These are phyloP conservation scores for Geotria australis DNA, from an alignment of 2,797 vertebrate species.

Conservation along the genomic window DNA sequence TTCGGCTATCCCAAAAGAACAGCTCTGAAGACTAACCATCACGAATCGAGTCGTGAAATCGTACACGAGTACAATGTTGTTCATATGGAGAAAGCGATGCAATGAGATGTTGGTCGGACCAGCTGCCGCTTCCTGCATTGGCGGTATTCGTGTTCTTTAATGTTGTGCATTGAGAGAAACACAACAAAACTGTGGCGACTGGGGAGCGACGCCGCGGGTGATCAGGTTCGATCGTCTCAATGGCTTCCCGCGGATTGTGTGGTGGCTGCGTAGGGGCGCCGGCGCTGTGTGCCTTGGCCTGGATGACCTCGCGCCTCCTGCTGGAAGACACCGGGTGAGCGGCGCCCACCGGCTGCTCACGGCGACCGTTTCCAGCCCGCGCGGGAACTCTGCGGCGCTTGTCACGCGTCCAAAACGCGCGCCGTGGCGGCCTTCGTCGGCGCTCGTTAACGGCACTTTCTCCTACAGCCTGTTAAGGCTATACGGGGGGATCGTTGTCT, in stretches of 20 bases:
- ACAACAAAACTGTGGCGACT: background rate
- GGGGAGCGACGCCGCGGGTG: background rate
- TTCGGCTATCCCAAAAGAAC: too few relatives aligned
- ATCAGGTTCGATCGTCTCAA: background rate
- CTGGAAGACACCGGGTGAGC: constrained; percentile 50
- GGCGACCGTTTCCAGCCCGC: background rate
- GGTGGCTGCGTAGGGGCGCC: constrained; percentile 23
- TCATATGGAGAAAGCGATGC: too few relatives aligned
- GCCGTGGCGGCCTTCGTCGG: too few relatives aligned
- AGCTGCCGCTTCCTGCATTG: too few relatives aligned
- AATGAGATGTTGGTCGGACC: too few relatives aligned
- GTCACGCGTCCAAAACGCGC: background rate
- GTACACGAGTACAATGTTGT: too few relatives aligned
- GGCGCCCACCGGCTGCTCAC: background rate
- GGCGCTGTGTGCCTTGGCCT: constrained; percentile 20
- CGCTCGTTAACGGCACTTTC: background rate
- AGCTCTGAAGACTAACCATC: too few relatives aligned
- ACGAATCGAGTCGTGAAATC: too few relatives aligned
- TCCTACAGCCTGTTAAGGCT: background rate
- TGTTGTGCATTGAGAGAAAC: too few relatives aligned
- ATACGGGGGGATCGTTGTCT: background rate
- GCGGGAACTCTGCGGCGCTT: background rate
- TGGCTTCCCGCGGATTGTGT: too few relatives aligned
- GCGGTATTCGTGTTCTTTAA: too few relatives aligned
- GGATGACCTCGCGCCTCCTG: constrained; percentile 38